Conservation (phyloP, 37 sponge, comb jelly and placozoan species). For the Amphimedon queenslandica region DNA sequence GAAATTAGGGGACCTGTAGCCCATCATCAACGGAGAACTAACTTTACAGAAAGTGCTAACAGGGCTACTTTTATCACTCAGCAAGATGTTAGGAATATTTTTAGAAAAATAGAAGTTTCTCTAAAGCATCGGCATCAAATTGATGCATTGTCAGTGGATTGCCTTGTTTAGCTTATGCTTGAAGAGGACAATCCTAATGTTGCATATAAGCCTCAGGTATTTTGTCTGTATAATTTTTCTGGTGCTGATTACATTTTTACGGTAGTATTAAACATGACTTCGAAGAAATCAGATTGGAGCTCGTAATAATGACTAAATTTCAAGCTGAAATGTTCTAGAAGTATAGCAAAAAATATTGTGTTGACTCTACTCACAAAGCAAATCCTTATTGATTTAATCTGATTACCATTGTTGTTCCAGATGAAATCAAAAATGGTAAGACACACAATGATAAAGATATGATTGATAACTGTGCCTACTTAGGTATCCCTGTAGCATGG, state of each 20-base stretch:
- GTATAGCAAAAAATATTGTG: neutral
- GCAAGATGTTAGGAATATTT: constrained; percentile 12
- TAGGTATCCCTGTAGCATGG: constrained; percentile 17
- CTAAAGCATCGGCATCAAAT: constrained; percentile 12
- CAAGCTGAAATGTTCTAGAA: constrained; percentile 13
- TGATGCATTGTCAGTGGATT: constrained; percentile 23
- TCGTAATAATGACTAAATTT: constrained; percentile 16
- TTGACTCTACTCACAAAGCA: constrained; percentile 21
- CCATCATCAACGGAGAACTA: neutral
- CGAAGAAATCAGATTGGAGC: constrained; percentile 2
- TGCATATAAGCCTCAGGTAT: constrained; percentile 24
- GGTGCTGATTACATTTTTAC: no score
- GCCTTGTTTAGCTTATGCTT: constrained; percentile 1
- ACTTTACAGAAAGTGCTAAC: constrained; percentile 4
- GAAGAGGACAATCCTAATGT: neutral
- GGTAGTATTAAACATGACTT: neutral
- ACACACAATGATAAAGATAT: no score
- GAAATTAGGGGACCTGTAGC: neutral
- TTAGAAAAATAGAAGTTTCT: neutral
- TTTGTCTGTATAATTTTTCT: no score
- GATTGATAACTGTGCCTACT: neutral
- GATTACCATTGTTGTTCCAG: constrained; percentile 15
- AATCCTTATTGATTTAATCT: constrained; percentile 19
- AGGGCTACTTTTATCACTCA: constrained; percentile 11
- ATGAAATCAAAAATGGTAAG: constrained; percentile 25